Conservation (phyloP, 2,113 vertebrate genomes). For the Clarias gariepinus region DNA sequence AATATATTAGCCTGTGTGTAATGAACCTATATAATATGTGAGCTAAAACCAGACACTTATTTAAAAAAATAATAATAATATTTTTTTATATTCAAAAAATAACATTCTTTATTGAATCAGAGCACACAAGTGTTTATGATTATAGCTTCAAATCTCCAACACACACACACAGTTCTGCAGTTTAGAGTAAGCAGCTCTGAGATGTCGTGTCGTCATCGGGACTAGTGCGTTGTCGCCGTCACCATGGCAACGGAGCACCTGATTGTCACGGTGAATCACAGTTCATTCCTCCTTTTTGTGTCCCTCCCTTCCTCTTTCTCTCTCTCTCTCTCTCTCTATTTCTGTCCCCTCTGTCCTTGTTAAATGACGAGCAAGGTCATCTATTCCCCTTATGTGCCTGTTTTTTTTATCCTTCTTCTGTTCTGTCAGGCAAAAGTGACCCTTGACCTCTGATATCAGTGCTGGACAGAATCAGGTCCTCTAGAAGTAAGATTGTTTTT, state of each 20-base stretch:
- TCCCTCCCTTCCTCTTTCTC: background rate
- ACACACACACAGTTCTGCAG: background rate
- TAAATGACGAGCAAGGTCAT: constrained; percentile 15
- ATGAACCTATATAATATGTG: no score
- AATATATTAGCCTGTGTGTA: no score
- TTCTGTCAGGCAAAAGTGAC: background rate
- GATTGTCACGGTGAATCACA: constrained; percentile 37
- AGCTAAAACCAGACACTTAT: no score
- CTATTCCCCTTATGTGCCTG: background rate
- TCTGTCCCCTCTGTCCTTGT: constrained; percentile 37
- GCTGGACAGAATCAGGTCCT: background rate
- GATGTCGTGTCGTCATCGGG: constrained; percentile 18
- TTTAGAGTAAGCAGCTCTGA: background rate
- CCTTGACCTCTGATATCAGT: background rate
- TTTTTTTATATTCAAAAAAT: no score
- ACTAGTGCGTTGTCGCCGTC: constrained; percentile 26
- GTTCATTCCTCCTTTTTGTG: constrained; percentile 14
- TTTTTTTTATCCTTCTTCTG: background rate
- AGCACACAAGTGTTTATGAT: background rate
- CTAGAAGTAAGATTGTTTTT: background rate
- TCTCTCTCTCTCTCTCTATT: background rate
- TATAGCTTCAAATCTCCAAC: background rate
- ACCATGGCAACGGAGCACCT: constrained; percentile 30
- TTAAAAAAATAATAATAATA: no score
- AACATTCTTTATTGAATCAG: background rate